Base-by-base conservation (phyloP, 2,888 invertebrate species). In the Nineta flava region DNA sequence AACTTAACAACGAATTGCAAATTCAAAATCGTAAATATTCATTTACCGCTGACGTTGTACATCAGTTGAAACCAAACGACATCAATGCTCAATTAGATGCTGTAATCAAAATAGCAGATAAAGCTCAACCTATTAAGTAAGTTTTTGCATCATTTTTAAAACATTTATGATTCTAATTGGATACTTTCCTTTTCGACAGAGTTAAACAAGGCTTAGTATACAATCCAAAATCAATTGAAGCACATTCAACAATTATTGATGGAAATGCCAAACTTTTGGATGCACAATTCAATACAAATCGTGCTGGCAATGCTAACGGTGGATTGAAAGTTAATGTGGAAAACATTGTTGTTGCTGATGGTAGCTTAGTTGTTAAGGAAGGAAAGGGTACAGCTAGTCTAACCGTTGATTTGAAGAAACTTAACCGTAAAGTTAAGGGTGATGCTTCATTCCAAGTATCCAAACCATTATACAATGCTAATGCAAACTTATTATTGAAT, bases 361-460 rank as follows among this genome's bases (percentile, higher is more conserved):
- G 81, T 4, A 74, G 82, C 55, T 77, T 77, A 57, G 74, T 73
- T 10, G 74, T 74, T 17, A 75, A 70, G 41, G 77, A 76, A 51
- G 81, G 81, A 19, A 77, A 75, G 53, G 84, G 84, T 43, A 79
- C 73, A 35, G 76, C 75, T 13, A 66, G 72, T 50, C 52, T 82
- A 40, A 62, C 74, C 32, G 60, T 82, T 50, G 75, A 81, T 47
- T 68, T 81, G 15, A 74, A 73, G 42, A 74, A 71, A 63, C 67
- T 73, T 17, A 72, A 75, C 52, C 73, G 77, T 47, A 78, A 78
- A 59, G 59, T 81, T 31, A 81, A 79, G 58, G 63, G 71, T 4
- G 79, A 77, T 42, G 70, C 78, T 0, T 79, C 78, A 47, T 75
- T 87, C 58, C 66, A 73, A 1, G 63, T 79, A 0, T 73, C 74